phyloP scores from a whole-genome alignment of 1,140 invertebrate species.

The Drosophila willistoni region DNA sequence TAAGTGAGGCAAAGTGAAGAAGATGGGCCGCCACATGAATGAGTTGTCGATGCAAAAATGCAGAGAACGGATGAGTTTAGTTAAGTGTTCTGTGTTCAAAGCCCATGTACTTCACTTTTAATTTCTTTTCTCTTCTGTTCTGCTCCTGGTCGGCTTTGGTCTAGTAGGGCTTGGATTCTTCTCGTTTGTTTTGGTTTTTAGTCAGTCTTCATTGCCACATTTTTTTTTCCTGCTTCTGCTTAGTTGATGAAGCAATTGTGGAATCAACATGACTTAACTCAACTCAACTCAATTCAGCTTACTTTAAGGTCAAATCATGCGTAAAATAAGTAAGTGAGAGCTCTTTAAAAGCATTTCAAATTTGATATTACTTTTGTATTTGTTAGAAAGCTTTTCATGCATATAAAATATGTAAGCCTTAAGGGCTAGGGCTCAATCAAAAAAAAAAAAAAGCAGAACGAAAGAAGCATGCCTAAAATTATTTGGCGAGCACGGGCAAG shows the following conservation, averaged over 20 bases:
- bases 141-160: not conserved
- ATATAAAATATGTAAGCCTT: not conserved
- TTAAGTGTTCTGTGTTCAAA: not conserved
- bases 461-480: not conserved
- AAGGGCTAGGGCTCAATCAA: not conserved
- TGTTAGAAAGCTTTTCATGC: conserved; percentile 5
- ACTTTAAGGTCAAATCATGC: conserved; percentile 6
- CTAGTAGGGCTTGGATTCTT: not conserved
- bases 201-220: not conserved
- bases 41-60: conserved; percentile 6
- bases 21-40: not conserved
- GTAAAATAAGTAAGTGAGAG: not conserved
- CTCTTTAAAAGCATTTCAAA: conserved; percentile 3
- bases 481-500: not conserved
- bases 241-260: conserved; percentile 11
- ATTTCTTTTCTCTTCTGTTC: conserved; percentile 2
- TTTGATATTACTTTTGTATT: conserved; percentile 6
- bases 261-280: not conserved
- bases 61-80: not conserved
- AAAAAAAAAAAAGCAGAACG: not conserved
- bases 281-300: not conserved
- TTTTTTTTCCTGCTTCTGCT: not conserved
- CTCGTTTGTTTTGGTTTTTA: not conserved
- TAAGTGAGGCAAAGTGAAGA: not conserved
- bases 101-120: conserved; percentile 8